A percentile compares a stretch with the other conserved stretches of the same genome.
phyloP scores from a whole-genome alignment of 1,140 invertebrate genomes.

The Aphaenogaster ashmeadi region DNA sequence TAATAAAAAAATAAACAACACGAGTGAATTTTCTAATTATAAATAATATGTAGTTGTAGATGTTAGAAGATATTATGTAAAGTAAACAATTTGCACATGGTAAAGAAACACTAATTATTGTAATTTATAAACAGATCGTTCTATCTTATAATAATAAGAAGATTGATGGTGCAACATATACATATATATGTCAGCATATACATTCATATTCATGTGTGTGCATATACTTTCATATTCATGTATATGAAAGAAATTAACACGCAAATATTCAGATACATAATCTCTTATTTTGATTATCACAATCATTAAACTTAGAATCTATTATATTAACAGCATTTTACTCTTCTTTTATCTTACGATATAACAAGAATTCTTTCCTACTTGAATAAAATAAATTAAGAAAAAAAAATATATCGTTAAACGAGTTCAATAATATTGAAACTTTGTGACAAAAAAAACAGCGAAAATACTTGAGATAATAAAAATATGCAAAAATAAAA shows the following conservation, averaged over 20 bases:
- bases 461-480: not conserved
- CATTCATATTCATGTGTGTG: too few species aligned
- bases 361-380: not conserved
- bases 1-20: not conserved
- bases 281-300: not conserved
- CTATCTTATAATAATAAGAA: not conserved
- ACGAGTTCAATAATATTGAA: not conserved
- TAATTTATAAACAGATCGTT: not conserved
- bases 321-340: not conserved
- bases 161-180: too few species aligned
- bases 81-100: not conserved
- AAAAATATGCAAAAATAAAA: not conserved
- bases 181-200: not conserved
- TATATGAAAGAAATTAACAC: not conserved
- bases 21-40: not conserved
- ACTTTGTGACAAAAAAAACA: not conserved
- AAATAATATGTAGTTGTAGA: constrained; percentile 14
- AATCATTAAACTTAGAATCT: not conserved
- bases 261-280: not conserved
- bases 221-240: not conserved
- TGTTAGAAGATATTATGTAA: not conserved
- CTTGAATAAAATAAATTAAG: not conserved
- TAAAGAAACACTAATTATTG: not conserved
- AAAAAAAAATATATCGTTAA: not conserved
- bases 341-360: not conserved